A percentile compares a stretch with the other conserved stretches of the same genome.
Evolutionary conservation across 30 jellyfish, hydroid and myxozoan species (phyloP).

Genomic region (Aurelia aurita complex sp. Pacific): DNA sequence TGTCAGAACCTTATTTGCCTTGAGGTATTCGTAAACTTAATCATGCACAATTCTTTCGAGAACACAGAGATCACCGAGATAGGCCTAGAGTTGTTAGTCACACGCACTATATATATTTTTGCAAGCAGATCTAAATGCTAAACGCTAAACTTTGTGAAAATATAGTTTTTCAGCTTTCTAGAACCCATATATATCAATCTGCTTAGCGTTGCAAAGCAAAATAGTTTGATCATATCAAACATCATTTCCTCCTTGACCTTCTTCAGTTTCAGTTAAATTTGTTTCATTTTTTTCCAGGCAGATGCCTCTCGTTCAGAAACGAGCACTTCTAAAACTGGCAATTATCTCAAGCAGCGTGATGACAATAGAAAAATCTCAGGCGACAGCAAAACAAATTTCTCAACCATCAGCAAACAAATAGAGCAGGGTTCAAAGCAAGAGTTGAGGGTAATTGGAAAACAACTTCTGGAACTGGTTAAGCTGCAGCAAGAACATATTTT

Average conservation of each 20-base stretch:
- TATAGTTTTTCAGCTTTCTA: too few relatives aligned
- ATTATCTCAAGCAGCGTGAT: neutral
- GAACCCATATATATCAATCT: too few relatives aligned
- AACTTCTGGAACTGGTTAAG: conserved; percentile 38
- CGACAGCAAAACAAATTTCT: conserved; percentile 3
- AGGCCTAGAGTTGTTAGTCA: too few relatives aligned
- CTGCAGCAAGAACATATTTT: conserved; percentile 51
- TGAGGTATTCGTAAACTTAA: too few relatives aligned
- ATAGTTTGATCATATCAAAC: neutral
- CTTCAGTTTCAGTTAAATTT: neutral
- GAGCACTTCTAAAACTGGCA: neutral
- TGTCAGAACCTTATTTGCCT: too few relatives aligned
- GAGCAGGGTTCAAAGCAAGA: conserved; percentile 21
- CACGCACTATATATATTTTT: too few relatives aligned
- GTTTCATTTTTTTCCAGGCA: neutral
- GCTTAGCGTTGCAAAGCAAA: too few relatives aligned
- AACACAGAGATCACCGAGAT: too few relatives aligned
- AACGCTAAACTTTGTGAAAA: too few relatives aligned
- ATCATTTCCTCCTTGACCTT: neutral
- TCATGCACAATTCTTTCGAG: too few relatives aligned
- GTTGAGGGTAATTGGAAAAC: conserved; percentile 1
- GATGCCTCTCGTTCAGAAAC: neutral
- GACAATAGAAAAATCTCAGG: neutral
- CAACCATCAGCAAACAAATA: conserved; percentile 5
- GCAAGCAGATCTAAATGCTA: too few relatives aligned